Base-by-base conservation (phyloP, 2,797 vertebrate species). In the Lindbergichthys nudifrons region DNA sequence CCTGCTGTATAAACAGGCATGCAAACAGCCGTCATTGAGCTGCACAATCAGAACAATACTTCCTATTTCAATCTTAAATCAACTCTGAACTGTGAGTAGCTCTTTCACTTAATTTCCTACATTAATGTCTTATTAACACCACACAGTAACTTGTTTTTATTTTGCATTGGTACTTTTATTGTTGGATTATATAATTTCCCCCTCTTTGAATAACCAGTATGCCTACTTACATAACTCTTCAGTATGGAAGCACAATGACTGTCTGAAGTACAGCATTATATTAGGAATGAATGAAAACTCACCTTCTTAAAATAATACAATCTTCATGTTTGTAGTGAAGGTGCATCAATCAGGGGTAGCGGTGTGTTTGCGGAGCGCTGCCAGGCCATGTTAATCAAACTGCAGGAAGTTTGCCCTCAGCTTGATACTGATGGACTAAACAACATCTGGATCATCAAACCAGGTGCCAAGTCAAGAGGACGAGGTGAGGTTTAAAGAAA, bases 401-500 rank as follows among this genome's bases (percentile, higher is more conserved):
- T 98, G 66, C 87, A 43, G 9, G 82, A 85, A 13, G 91, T 88
- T 46, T 92, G 96, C 59, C 96, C 97, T 43, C 97, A 98, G 90
- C 82, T 98, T 16, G 83, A 93, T 73, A 96, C 95, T 19, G 97
- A 98, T 75, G 97, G 98, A 21, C 63, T 95, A 23, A 91, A 81
- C 72, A 97, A 97, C 82, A 72, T 98, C 89, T 99, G 98, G 97
- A 98, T 99, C 47, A 93, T 99, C 79, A 98, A 99, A 90, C 98
- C 98, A 0, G 96, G 96, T 1, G 97, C 97, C 83, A 96, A 95
- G 87, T 99, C 98, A 51, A 94, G 96, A 0, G 97, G 97, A 81
- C 93, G 96, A 90, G 98, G 98, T 98, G 78, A 91, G 86, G 6
- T 56, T 45, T 30, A 5, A 42, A 53, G 32, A 36, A 36, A 36